These are phyloP conservation scores for Machimus rusticus DNA, from an alignment of 2,888 invertebrate species.

Conservation along the genomic window DNA sequence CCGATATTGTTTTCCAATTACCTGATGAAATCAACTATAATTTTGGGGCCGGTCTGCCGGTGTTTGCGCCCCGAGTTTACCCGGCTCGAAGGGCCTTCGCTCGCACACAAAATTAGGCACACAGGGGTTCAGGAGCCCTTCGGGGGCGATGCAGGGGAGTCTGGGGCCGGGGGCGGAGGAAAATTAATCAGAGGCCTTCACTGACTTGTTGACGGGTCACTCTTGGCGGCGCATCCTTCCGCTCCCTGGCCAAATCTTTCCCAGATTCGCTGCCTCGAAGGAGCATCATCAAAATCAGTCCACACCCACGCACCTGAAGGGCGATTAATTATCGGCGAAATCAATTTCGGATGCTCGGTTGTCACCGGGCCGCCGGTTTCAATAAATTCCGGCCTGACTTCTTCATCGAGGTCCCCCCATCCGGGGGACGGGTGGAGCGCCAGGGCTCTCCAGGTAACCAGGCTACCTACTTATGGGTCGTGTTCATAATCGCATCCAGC, in stretches of 20 bases:
- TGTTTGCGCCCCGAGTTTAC: not conserved
- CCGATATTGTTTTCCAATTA: constrained; percentile 32
- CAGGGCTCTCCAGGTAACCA: not conserved
- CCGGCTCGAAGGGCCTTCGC: not conserved
- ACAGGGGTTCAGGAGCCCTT: not conserved
- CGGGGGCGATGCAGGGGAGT: not conserved
- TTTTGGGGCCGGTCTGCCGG: not conserved
- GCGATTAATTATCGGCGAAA: constrained; percentile 17
- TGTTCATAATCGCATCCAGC: constrained; percentile 17
- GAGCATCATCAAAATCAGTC: not conserved
- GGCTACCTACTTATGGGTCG: not conserved
- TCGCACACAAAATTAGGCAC: not conserved
- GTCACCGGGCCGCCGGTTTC: constrained; percentile 2
- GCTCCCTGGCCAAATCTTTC: not conserved
- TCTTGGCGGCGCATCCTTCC: not conserved
- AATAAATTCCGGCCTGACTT: constrained; percentile 2
- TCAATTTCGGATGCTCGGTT: constrained; percentile 16
- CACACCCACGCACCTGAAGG: constrained; percentile 12
- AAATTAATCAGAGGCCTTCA: constrained; percentile 19
- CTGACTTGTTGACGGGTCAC: constrained; percentile 35
- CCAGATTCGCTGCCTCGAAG: not conserved
- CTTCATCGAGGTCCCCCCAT: not conserved
- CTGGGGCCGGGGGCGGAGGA: not conserved
- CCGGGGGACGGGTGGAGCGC: not conserved
- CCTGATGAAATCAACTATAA: constrained; percentile 25